Evolutionary conservation across 2,888 invertebrate genomes (phyloP), one percentile per base, ranked within the genome.

Genomic region (Xylota sylvarum): DNA sequence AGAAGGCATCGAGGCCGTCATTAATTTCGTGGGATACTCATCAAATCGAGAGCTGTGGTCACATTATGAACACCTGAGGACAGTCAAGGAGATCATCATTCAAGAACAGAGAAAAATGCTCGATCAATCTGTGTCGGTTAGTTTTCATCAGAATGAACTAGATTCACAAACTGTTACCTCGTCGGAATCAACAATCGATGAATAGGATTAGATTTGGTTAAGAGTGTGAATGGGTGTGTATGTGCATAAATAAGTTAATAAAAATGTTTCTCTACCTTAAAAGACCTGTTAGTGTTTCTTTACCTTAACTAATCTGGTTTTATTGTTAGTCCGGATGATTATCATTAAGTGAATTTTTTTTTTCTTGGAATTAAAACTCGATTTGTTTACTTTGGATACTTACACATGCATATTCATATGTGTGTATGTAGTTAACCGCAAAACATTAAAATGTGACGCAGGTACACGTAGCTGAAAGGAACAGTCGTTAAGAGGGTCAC

Each of bases 1-100:
- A 17, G 43, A 74, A 0, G 80, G 80, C 35, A 81, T 81, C 43
- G 80, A 81, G 35, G 80, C 74, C 1, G 67, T 81, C 10, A 67
- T 81, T 12, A 81, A 74, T 35, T 81, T 69, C 35, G 55, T 81
- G 3, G 80, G 80, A 17, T 62, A 17, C 35, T 35, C 80, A 5
- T 37, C 80, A 10, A 81, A 74, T 55, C 60, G 80, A 9, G 27
- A 46, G 7, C 5, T 81, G 23, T 81, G 80, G 80, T 4, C 43
- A 2, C 19, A 60, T 4, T 81, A 81, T 27, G 74, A 74, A 55
- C 58, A 74, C n/a, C 52, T 81, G 43, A 14, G 80, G 19, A 1
- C n/a, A 19, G 43, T 67, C 5, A 43, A 50, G 6, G 80, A 81
- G 35, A 19, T 81, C 4, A 81, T 81, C 5, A 32, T 74, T 5